A percentile compares a stretch with the other conserved stretches of the same genome.
Conservation (phyloP, 2,797 vertebrate species). For the Micromesistius poutassou region DNA sequence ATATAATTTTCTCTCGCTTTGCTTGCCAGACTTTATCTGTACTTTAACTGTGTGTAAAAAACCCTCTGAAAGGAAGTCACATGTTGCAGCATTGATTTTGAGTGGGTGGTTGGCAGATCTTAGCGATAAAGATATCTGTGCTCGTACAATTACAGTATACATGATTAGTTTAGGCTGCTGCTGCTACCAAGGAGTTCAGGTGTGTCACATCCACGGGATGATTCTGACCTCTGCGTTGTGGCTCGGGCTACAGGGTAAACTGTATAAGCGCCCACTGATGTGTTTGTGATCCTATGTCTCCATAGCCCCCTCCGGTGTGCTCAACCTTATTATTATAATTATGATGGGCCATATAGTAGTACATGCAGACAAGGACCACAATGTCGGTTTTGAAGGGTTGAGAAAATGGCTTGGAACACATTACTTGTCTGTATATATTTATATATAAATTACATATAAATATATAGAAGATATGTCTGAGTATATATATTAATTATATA, state of each 20-base stretch:
- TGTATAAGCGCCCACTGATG: not conserved
- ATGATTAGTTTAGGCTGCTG: not conserved
- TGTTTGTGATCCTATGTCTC: not conserved
- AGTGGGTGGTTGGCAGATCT: not conserved
- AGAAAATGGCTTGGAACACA: not conserved
- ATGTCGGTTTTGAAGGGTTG: not conserved
- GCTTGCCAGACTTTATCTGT: constrained; percentile 1
- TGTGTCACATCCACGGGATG: not conserved
- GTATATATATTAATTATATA: too few relatives aligned
- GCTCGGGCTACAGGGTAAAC: not conserved
- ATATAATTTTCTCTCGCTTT: not conserved
- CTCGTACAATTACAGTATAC: not conserved
- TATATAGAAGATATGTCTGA: not conserved
- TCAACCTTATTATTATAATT: not conserved
- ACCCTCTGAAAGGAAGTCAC: constrained; percentile 1
- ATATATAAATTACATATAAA: not conserved
- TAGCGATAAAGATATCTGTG: not conserved
- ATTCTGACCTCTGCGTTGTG: not conserved
- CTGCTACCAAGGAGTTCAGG: not conserved
- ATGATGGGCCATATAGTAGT: too few relatives aligned
- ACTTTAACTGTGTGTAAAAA: not conserved
- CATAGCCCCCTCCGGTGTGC: not conserved
- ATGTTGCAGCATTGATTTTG: not conserved
- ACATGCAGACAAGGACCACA: too few relatives aligned
- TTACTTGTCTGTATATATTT: not conserved